These are phyloP conservation scores for Amphiprion ocellaris DNA, from an alignment of 2,113 vertebrate genomes.

Conservation along the genomic window DNA sequence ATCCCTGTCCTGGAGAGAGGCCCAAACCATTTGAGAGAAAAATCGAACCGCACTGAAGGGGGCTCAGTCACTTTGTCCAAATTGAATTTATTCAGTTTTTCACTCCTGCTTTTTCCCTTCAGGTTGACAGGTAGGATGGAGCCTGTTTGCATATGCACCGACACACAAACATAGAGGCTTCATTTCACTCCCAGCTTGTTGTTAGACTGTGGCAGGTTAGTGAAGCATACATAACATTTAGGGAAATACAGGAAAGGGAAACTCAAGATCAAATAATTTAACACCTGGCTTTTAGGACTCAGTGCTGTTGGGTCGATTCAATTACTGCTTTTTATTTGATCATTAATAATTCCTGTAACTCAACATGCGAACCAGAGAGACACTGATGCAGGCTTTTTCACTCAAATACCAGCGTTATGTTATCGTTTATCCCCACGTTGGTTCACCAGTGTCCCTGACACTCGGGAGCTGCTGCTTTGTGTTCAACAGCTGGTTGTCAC, in stretches of 20 bases:
- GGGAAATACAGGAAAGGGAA: background rate
- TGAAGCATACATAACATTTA: background rate
- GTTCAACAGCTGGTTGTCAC: conserved; percentile 1
- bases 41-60: background rate
- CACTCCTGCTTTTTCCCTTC: background rate
- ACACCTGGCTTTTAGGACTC: background rate
- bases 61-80: background rate
- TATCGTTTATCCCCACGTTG: background rate
- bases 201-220: background rate
- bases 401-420: background rate
- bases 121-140: background rate
- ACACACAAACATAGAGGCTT: conserved; percentile 1
- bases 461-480: background rate
- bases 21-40: conserved; percentile 6
- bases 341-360: background rate
- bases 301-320: background rate
- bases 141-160: background rate
- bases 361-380: background rate
- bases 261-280: conserved; percentile 7
- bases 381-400: background rate
- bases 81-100: background rate
- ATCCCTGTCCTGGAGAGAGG: conserved; percentile 26
- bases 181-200: background rate
- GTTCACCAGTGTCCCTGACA: background rate
- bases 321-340: background rate